These are phyloP conservation scores for Glomeris marginata DNA, from an alignment of 2,888 invertebrate genomes.

Conservation along the genomic window DNA sequence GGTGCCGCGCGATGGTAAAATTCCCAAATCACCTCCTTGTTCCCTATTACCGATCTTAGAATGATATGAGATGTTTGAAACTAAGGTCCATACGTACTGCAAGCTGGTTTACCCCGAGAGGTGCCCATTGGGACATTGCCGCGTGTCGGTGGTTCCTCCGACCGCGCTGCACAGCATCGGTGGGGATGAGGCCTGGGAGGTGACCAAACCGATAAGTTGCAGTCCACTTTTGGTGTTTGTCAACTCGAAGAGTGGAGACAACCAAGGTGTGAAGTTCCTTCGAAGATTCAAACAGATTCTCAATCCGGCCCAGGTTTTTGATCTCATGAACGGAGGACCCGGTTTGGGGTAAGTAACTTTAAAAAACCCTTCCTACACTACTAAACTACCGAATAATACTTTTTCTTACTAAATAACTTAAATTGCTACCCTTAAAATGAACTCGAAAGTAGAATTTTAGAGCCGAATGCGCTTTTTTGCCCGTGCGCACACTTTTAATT, in stretches of 20 bases:
- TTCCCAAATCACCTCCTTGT: conserved; percentile 2
- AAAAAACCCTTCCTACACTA: neutral
- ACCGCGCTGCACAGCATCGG: conserved; percentile 76
- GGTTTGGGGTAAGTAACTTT: conserved; percentile 65
- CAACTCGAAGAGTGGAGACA: conserved; percentile 95
- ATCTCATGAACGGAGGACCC: conserved; percentile 69
- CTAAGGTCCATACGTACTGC: conserved; percentile 70
- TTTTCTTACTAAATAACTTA: conserved; percentile 8
- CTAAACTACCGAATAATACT: conserved; percentile 16
- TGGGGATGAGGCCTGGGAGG: conserved; percentile 81
- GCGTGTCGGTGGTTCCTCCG: conserved; percentile 87
- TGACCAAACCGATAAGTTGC: conserved; percentile 48
- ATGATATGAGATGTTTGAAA: no score
- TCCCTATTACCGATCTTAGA: no score
- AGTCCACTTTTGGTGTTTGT: conserved; percentile 88
- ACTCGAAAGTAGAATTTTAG: neutral
- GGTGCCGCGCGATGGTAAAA: conserved; percentile 74
- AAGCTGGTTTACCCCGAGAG: conserved; percentile 57
- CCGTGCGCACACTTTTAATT: no score
- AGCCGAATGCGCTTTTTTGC: no score
- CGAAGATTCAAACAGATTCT: conserved; percentile 85
- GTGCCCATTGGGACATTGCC: conserved; percentile 75
- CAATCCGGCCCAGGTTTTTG: conserved; percentile 96
- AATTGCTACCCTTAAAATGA: neutral
- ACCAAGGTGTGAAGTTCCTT: conserved; percentile 91